phyloP scores from a whole-genome alignment of 2,797 vertebrate species.

The Diplodus puntazzo region DNA sequence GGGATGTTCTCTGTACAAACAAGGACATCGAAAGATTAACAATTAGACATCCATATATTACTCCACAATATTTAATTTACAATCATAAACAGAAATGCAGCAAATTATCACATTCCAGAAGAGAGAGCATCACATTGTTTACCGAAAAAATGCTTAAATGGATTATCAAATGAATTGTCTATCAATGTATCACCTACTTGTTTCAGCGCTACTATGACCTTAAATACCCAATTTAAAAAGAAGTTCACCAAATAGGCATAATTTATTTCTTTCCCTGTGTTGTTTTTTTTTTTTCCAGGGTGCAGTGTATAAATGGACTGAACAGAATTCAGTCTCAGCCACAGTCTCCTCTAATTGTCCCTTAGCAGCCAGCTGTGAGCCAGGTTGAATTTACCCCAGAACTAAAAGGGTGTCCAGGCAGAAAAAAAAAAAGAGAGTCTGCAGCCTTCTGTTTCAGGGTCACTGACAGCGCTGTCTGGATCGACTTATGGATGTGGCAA shows the following conservation, averaged over 20 bases:
- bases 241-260: not conserved
- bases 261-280: not conserved
- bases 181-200: not conserved
- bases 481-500: slow-evolving; percentile 42
- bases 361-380: slow-evolving; percentile 43
- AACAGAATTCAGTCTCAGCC: slow-evolving; percentile 30
- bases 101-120: not conserved
- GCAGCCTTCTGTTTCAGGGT: slow-evolving; percentile 60
- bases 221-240: too few relatives aligned
- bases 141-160: not conserved
- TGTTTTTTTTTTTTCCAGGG: slow-evolving; percentile 17
- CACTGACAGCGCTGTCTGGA: slow-evolving; percentile 45
- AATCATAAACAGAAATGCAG: not conserved
- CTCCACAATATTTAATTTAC: not conserved
- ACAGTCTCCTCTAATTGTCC: slow-evolving; percentile 15
- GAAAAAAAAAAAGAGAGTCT: not conserved
- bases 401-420: slow-evolving; percentile 42
- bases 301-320: slow-evolving; percentile 31
- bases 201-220: slow-evolving; percentile 5
- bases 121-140: not conserved
- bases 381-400: slow-evolving; percentile 32
- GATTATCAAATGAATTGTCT: not conserved
- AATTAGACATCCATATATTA: not conserved
- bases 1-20: slow-evolving; percentile 84
- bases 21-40: not conserved